Percentiles rank a stretch among this genome's conserved stretches.
Evolutionary conservation across 2,888 invertebrate species (phyloP).

Genomic region (Nephrocerus scutellatus): DNA sequence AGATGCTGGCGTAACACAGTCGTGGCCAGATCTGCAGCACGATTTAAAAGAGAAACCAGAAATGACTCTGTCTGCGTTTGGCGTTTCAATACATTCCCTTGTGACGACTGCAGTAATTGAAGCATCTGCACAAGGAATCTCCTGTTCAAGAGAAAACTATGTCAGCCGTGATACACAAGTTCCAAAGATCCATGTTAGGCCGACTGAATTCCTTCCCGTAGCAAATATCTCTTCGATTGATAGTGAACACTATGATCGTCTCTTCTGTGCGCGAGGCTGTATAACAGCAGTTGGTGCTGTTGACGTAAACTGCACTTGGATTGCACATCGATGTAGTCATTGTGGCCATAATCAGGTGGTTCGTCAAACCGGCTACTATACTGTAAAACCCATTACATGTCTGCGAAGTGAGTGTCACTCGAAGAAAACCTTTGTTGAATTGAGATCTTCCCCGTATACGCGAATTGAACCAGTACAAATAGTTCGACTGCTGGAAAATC

Average conservation of each 20-base stretch:
- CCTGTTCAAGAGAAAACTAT: constrained; percentile 21
- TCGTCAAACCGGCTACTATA: constrained; percentile 44
- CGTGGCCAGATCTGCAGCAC: constrained; percentile 59
- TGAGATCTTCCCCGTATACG: constrained; percentile 61
- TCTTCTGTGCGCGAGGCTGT: constrained; percentile 76
- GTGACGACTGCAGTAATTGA: constrained; percentile 19
- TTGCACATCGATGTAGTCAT: constrained; percentile 54
- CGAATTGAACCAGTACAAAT: constrained; percentile 72
- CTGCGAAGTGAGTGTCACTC: constrained; percentile 31
- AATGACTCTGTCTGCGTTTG: constrained; percentile 61
- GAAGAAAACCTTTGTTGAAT: constrained; percentile 51
- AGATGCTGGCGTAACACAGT: constrained; percentile 53
- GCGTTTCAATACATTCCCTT: constrained; percentile 58
- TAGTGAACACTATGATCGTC: constrained; percentile 54
- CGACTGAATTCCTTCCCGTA: constrained; percentile 59
- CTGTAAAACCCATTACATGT: constrained; percentile 51
- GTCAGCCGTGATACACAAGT: constrained; percentile 21
- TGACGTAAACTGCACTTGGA: constrained; percentile 64
- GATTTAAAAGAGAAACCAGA: constrained; percentile 64
- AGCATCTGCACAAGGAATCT: constrained; percentile 9
- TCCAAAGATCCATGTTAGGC: constrained; percentile 49
- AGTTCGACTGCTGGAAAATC: constrained; percentile 73
- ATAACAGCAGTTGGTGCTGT: constrained; percentile 73
- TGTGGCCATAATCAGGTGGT: constrained; percentile 51
- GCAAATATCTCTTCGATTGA: constrained; percentile 46